Evolutionary conservation across 1,140 invertebrate species (phyloP), one percentile per base, ranked within the genome.

Genomic region (Alviniconcha marisindica): DNA sequence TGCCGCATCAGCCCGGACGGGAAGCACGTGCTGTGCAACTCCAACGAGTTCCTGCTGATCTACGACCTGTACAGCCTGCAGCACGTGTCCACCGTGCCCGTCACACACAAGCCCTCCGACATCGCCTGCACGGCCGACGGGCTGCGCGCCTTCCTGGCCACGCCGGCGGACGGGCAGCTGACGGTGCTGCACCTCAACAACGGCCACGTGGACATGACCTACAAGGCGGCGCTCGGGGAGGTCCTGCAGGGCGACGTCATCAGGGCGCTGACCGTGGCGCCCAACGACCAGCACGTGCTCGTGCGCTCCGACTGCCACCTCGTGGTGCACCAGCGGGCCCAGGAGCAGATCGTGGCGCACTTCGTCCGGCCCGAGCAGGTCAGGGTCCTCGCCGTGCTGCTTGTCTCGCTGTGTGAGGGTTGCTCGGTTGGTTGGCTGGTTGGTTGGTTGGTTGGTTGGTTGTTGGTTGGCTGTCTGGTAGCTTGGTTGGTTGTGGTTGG

Each of bases 11-110:
- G 89, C 1, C 91, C 89, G 51, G 88, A 91, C 82, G 86, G 85
- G 10, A 73, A 87, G 44, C 87, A 87, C 73, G 88, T 92, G 24
- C 89, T 92, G 78, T 91, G 90, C 80, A 92, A 92, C 83, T 89
- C 89, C 28, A 89, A 89, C 77, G 85, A 88, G 28, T 89, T 85
- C 74, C 71, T 93, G 3, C 77, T 92, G 21, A 77, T 87, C 15
- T 92, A 91, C 82, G 87, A 92, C 82, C 77, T 93, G 76, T 85
- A 88, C 54, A 89, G 88, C 0, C 81, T 90, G 24, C 86, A 92
- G 76, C 90, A 88, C 69, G 77, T 91, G 5, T 86, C 83, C 69
- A 89, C 86, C 0, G 81, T 91, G 14, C 83, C 87, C 2, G 69
- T 91, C 7, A 89, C 87, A 36, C 77, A 84, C 78, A 80, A 80